Evolutionary conservation across 2,888 invertebrate species (phyloP), one percentile per base, ranked within the genome.

Genomic region (Temnothorax ravouxi): DNA sequence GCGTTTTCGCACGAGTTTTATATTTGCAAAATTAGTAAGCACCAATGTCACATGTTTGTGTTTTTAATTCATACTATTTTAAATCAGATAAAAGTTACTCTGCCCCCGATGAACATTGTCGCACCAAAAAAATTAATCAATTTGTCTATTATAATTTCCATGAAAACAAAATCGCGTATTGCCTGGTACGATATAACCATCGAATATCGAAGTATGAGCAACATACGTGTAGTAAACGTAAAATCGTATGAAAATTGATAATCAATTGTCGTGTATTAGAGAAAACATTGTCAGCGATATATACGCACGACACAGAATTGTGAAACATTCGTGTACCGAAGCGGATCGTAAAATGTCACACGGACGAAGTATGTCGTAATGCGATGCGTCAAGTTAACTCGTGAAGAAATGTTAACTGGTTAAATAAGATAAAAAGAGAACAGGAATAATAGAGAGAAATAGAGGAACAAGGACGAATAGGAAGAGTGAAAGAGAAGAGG

Each of bases 291-390:
- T 67, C 59, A 47, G n/a, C n/a, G 67, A 66, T 15, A 25, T 15
- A 25, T 66, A 41, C 13, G 34, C 50, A 59, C 34, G 41, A 50
- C 13, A 67, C n/a, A 34, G 11, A 74, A 81, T 81, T 81, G 87
- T 47, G 87, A 87, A 88, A 88, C 79, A 76, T 67, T 29, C 56
- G 15, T 72, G 56, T 50, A 62, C 59, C 64, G 74, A 80, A 72
- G 29, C 62, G 34, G 59, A 66, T 56, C 66, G 25, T 89, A 88
- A 90, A 90, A 83, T 83, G 81, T 88, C 86, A 72, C 85, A 69
- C 59, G 59, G 50, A 77, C 69, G 66, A 87, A 86, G 77, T 71
- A 62, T 87, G 88, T 83, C 88, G 85, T 88, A 89, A 88, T 84
- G 59, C 64, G 84, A 47, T 74, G 81, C 77, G 83, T 25, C 67